These are phyloP conservation scores for Saccostrea echinata DNA, from an alignment of 1,140 invertebrate genomes.

Conservation along the genomic window DNA sequence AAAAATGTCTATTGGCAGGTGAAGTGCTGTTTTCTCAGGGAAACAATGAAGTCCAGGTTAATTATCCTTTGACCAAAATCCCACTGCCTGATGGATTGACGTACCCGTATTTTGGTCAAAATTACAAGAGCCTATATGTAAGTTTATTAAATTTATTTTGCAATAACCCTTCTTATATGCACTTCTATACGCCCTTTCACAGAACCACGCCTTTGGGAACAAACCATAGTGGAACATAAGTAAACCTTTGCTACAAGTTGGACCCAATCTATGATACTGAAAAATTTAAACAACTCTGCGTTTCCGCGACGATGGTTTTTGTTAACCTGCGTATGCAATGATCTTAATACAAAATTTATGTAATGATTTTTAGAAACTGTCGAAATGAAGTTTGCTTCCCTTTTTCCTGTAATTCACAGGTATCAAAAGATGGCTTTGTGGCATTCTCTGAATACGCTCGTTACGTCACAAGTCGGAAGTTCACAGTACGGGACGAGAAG, in stretches of 20 bases:
- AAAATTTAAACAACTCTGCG: too few relatives aligned
- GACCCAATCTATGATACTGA: too few relatives aligned
- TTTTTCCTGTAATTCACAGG: background rate
- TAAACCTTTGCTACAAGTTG: too few relatives aligned
- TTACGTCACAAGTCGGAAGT: background rate
- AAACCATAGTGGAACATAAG: too few relatives aligned
- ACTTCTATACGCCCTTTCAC: too few relatives aligned
- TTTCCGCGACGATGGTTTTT: too few relatives aligned
- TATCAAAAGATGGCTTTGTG: constrained; percentile 48
- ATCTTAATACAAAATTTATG: too few relatives aligned
- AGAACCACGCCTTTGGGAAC: too few relatives aligned
- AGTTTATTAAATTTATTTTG: background rate
- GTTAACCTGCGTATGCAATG: too few relatives aligned
- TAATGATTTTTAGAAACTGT: too few relatives aligned
- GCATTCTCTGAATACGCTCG: constrained; percentile 34
- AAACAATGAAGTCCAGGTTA: background rate
- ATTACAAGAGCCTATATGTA: background rate
- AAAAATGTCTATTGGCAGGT: background rate
- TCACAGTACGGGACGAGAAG: background rate
- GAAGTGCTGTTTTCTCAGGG: constrained; percentile 2
- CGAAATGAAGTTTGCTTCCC: too few relatives aligned
- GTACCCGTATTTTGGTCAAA: constrained; percentile 7
- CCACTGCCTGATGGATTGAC: background rate
- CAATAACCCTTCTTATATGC: background rate
- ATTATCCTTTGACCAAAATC: background rate